Evolutionary conservation across 1,140 invertebrate genomes (phyloP).

Genomic region (Epicauta chinensis): DNA sequence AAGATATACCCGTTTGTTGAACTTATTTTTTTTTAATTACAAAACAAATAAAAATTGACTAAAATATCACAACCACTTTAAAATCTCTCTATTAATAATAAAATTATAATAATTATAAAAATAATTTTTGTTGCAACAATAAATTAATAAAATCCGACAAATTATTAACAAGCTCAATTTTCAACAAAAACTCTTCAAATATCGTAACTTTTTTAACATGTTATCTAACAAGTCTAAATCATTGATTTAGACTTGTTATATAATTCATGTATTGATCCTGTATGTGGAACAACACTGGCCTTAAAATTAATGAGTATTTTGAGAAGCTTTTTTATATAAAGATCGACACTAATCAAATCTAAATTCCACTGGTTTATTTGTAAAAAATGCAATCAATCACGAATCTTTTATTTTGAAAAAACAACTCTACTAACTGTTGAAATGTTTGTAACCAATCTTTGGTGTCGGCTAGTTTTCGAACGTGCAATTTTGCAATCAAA

Average conservation of each 20-base stretch:
- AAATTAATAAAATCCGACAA: background rate
- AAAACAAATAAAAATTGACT: conserved; percentile 5
- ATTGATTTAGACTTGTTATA: no score
- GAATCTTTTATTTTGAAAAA: no score
- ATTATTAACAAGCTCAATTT: no score
- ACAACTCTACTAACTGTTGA: no score
- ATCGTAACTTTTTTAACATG: no score
- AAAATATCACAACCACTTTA: conserved; percentile 12
- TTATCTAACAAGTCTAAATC: no score
- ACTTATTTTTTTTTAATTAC: conserved; percentile 7
- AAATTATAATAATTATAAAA: background rate
- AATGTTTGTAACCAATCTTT: no score
- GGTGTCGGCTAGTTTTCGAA: no score
- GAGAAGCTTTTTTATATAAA: background rate
- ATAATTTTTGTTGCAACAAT: conserved; percentile 2
- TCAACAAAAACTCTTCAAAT: no score
- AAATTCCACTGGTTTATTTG: conserved; percentile 1
- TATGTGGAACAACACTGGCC: conserved; percentile 13
- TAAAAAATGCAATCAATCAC: no score
- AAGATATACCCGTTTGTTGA: conserved; percentile 15
- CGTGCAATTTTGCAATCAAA: no score
- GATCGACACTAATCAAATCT: conserved; percentile 3
- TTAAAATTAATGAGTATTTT: conserved; percentile 13
- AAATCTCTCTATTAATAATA: background rate
- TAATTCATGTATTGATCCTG: no score